Evolutionary conservation across 2,113 vertebrate species (phyloP).

Genomic region (Solenodon paradoxus): DNA sequence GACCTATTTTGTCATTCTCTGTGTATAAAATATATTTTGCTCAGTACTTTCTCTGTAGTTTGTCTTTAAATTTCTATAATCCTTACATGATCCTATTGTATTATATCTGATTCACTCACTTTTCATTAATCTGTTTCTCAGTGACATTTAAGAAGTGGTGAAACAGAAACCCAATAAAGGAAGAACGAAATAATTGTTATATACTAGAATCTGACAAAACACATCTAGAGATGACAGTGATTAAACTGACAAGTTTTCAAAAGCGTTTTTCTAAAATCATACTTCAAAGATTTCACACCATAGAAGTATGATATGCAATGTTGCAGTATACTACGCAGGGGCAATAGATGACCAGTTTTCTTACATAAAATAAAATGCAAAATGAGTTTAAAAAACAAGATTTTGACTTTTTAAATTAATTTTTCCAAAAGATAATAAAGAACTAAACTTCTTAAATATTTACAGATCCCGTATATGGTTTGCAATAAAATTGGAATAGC

Average conservation of each 20-base stretch:
- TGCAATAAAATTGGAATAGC: neutral
- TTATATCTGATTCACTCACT: neutral
- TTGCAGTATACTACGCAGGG: neutral
- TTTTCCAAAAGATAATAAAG: neutral
- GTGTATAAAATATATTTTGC: neutral
- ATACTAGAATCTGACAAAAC: neutral
- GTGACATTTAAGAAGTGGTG: neutral
- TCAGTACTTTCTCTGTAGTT: neutral
- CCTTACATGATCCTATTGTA: neutral
- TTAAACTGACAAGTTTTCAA: neutral
- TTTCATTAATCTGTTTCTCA: no score
- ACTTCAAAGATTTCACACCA: neutral
- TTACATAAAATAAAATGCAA: neutral
- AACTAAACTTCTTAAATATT: neutral
- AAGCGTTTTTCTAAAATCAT: neutral
- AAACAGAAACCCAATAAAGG: neutral
- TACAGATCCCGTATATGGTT: neutral
- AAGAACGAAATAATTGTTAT: neutral
- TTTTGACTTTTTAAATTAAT: no score
- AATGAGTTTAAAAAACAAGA: neutral
- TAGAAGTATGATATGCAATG: neutral
- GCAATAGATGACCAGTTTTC: constrained; percentile 11
- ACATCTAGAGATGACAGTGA: neutral
- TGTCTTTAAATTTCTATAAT: fast-evolving
- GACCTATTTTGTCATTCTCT: neutral